Percentiles rank a stretch among this genome's conserved stretches.
Conservation (phyloP, 2,797 vertebrate genomes). For the Geotrypetes seraphini region DNA sequence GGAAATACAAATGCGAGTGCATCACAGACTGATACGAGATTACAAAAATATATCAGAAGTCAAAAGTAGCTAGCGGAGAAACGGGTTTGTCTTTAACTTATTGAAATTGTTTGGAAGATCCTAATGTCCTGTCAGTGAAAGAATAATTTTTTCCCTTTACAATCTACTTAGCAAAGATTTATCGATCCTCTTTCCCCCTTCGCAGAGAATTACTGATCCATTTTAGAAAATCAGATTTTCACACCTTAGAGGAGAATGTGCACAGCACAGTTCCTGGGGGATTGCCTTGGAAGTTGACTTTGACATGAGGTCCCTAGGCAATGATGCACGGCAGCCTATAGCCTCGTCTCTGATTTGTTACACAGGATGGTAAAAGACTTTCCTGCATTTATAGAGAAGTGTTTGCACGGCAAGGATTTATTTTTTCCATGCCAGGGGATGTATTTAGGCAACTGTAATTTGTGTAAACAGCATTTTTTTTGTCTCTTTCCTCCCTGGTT, state of each 20-base stretch:
- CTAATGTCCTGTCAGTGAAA: conserved; percentile 89
- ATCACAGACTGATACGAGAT: conserved; percentile 55
- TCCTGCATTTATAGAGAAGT: conserved; percentile 59
- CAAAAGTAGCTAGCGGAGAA: conserved; percentile 74
- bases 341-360: conserved; percentile 66
- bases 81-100: conserved; percentile 73
- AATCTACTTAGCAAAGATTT: conserved; percentile 99
- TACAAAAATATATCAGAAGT: conserved; percentile 66
- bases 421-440: conserved; percentile 47
- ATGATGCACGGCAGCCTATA: conserved; percentile 47
- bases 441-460: conserved; percentile 51
- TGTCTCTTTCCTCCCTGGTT: conserved; percentile 19
- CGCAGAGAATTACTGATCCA: conserved; percentile 97
- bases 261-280: conserved; percentile 69
- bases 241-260: conserved; percentile 87
- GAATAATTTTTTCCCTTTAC: conserved; percentile 87
- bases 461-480: conserved; percentile 52
- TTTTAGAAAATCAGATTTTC: conserved; percentile 99
- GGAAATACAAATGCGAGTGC: conserved; percentile 59
- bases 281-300: conserved; percentile 78
- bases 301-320: conserved; percentile 68
- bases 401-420: conserved; percentile 55
- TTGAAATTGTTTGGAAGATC: conserved; percentile 87
- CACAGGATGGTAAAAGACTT: conserved; percentile 64
- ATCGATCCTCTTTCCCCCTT: conserved; percentile 92